phyloP scores from a whole-genome alignment of 2,888 invertebrate genomes.

The Tetranychus piercei region DNA sequence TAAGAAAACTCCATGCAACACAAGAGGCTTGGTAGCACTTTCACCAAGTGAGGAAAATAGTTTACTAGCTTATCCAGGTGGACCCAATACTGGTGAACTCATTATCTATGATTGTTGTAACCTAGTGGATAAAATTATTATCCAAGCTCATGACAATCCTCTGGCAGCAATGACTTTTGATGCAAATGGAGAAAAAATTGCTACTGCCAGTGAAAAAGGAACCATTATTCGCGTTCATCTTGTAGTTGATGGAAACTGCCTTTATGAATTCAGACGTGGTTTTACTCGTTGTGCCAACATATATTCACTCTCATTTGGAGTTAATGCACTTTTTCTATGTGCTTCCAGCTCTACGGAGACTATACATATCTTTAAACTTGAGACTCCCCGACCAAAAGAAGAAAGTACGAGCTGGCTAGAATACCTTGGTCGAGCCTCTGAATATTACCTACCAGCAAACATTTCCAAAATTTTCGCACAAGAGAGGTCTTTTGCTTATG shows the following conservation, averaged over 20 bases:
- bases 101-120: conserved; percentile 84
- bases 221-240: conserved; percentile 93
- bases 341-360: conserved; percentile 96
- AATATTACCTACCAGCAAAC: conserved; percentile 62
- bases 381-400: conserved; percentile 41
- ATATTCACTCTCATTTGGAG: conserved; percentile 79
- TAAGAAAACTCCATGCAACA: conserved; percentile 89
- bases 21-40: conserved; percentile 72
- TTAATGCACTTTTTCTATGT: conserved; percentile 70
- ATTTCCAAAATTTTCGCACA: conserved; percentile 89
- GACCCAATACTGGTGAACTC: conserved; percentile 76
- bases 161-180: conserved; percentile 87
- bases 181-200: conserved; percentile 45
- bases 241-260: conserved; percentile 59
- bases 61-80: conserved; percentile 90
- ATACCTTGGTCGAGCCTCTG: conserved; percentile 63
- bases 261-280: conserved; percentile 89
- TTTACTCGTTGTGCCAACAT: conserved; percentile 60
- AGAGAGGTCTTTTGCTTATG: conserved; percentile 83
- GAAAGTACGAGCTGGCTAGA: conserved; percentile 58
- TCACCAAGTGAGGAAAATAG: conserved; percentile 74
- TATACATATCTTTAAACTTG: conserved; percentile 84
- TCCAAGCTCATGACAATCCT: conserved; percentile 88
- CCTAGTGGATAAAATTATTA: conserved; percentile 84
- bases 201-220: conserved; percentile 45